phyloP scores from a whole-genome alignment of 1,140 invertebrate species.

The Solenopsis fugax region DNA sequence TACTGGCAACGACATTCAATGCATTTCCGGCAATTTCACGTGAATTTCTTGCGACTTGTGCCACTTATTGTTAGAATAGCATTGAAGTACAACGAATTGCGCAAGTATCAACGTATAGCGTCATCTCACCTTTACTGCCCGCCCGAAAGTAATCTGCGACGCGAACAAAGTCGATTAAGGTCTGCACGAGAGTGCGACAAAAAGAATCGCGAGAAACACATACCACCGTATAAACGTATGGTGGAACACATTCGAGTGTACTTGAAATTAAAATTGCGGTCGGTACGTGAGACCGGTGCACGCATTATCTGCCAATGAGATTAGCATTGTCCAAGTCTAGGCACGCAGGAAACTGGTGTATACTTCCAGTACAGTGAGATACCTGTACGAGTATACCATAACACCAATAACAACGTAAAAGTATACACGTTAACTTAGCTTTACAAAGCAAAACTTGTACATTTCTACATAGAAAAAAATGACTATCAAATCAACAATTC shows the following conservation, averaged over 20 bases:
- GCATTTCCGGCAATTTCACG: conserved; percentile 46
- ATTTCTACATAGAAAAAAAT: no score
- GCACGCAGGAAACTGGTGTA: conserved; percentile 47
- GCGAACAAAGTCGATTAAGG: conserved; percentile 4
- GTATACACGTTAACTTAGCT: conserved; percentile 53
- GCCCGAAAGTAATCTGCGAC: background rate
- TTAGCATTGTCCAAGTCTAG: conserved; percentile 80
- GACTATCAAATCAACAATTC: no score
- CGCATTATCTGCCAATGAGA: conserved; percentile 80
- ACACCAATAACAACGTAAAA: conserved; percentile 10
- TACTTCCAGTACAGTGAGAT: conserved; percentile 58
- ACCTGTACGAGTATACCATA: conserved; percentile 17
- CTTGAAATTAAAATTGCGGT: conserved; percentile 81
- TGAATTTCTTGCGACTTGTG: background rate
- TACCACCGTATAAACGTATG: conserved; percentile 42
- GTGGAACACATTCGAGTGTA: conserved; percentile 66
- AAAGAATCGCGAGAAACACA: conserved; percentile 54
- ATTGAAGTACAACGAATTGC: conserved; percentile 17
- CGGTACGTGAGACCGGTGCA: conserved; percentile 78
- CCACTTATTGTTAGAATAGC: conserved; percentile 33
- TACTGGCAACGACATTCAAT: conserved; percentile 26
- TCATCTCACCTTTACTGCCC: background rate
- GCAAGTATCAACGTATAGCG: conserved; percentile 30
- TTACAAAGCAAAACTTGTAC: conserved; percentile 47
- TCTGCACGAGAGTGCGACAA: background rate